Evolutionary conservation across 2,113 vertebrate species (phyloP), one percentile per base, ranked within the genome.

Genomic region (Aegypius monachus): DNA sequence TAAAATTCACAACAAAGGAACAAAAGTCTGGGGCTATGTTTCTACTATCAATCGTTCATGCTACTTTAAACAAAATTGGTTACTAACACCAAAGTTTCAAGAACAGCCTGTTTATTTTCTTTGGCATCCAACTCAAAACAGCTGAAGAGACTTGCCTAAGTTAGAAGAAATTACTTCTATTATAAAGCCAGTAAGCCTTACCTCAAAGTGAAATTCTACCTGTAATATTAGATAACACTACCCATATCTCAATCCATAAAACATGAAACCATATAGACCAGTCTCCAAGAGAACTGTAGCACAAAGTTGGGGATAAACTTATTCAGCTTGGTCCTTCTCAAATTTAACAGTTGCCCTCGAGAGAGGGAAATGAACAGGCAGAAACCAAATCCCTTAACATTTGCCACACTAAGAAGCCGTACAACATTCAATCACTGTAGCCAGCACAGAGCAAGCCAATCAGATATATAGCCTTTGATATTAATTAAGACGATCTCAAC

Each of bases 91-190:
- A 90, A 95, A 97, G 83, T 94, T 95, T 95, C 71, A 70, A 96
- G 93, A 97, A 97, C 96, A 98, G 94, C 74, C 88, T 95, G 93
- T 96, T 94, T 98, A 68, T 97, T 98, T 98, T 97, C 87, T 94
- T 96, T 98, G 98, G 98, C 97, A 92, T 90, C 63, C 61, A 91
- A 74, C 63, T 95, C 77, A 91, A 96, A 96, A 97, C 89, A 97
- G 96, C 90, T 98, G 92, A 97, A 98, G 93, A 88, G 80, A 93
- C 88, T 97, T 96, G 96, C 96, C 86, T 92, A 94, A 95, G 88
- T 92, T 81, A 68, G 94, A 92, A 73, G 68, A 87, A 95, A 88
- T 97, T 63, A 94, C 43, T 94, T 74, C 53, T 65, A 8, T 65
- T 82, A 92, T 32, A 93, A 92, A 93, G 93, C 73, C 89, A 91